These are phyloP conservation scores for Folsomia candida DNA, from an alignment of 2,888 invertebrate species.

Conservation along the genomic window DNA sequence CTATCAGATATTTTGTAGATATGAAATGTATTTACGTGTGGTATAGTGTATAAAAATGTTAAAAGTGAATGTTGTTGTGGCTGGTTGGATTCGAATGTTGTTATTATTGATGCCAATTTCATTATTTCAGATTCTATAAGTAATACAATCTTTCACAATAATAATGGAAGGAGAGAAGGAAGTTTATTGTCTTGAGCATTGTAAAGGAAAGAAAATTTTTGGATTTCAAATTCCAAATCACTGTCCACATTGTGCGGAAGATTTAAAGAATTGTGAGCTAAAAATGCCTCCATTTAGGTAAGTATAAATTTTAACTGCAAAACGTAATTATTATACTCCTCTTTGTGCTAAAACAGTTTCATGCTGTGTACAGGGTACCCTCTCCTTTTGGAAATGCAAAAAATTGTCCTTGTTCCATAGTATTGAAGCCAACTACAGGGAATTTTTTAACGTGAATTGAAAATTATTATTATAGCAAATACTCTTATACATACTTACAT, in stretches of 20 bases:
- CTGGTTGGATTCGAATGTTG: neutral
- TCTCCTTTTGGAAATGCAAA: conserved; percentile 81
- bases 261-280: conserved; percentile 60
- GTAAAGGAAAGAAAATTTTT: conserved; percentile 71
- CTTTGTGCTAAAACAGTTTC: neutral
- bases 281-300: conserved; percentile 75
- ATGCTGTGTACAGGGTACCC: conserved; percentile 65
- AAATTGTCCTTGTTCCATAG: conserved; percentile 75
- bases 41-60: neutral
- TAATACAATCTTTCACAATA: neutral
- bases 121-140: neutral
- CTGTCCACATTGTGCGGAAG: conserved; percentile 74
- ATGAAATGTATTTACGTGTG: neutral
- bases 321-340: too few relatives aligned
- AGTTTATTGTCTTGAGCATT: conserved; percentile 88
- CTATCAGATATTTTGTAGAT: neutral
- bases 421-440: conserved; percentile 82
- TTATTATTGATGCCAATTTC: neutral
- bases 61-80: neutral
- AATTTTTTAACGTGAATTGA: conserved; percentile 76
- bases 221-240: conserved; percentile 72
- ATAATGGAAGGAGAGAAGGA: conserved; percentile 65
- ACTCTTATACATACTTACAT: conserved; percentile 1
- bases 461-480: conserved; percentile 7
- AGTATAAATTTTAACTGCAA: conserved; percentile 38